phyloP scores from a whole-genome alignment of 1,140 invertebrate genomes.

The Conus betulinus region DNA sequence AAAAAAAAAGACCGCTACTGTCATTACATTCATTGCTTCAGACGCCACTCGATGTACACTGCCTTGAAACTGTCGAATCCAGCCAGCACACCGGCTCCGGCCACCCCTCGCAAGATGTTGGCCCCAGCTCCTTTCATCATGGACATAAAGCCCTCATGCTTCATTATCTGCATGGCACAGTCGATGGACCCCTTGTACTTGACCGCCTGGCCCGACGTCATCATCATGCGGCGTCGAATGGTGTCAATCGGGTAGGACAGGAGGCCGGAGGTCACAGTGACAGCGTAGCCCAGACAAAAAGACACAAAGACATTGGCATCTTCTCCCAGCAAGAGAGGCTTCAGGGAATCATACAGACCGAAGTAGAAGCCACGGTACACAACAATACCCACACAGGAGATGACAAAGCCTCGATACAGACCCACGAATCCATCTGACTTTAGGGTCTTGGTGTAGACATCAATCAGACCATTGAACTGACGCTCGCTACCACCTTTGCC shows the following conservation, averaged over 20 bases:
- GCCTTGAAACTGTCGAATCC: constrained; percentile 79
- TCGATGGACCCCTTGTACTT: constrained; percentile 80
- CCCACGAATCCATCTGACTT: constrained; percentile 90
- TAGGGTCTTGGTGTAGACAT: constrained; percentile 92
- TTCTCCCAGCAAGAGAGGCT: constrained; percentile 87
- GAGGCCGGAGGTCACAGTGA: constrained; percentile 91
- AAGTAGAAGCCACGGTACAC: constrained; percentile 91
- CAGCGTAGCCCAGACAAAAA: constrained; percentile 87
- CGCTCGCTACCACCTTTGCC: constrained; percentile 87
- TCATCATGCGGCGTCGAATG: constrained; percentile 93
- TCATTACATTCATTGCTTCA: constrained; percentile 1
- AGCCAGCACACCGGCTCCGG: constrained; percentile 77
- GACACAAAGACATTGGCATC: constrained; percentile 89
- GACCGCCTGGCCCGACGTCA: constrained; percentile 80
- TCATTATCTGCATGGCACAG: constrained; percentile 78
- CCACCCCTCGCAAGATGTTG: constrained; percentile 78
- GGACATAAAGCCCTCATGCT: constrained; percentile 79
- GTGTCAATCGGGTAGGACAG: constrained; percentile 97
- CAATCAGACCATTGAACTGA: constrained; percentile 90
- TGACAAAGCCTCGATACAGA: constrained; percentile 94
- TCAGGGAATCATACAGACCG: constrained; percentile 95
- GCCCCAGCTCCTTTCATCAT: constrained; percentile 80
- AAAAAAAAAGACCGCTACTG: too few species aligned
- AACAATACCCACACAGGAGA: constrained; percentile 83
- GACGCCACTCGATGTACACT: constrained; percentile 67